Conservation (phyloP, 1,140 invertebrate species). For the Hypsibius dujardini region DNA sequence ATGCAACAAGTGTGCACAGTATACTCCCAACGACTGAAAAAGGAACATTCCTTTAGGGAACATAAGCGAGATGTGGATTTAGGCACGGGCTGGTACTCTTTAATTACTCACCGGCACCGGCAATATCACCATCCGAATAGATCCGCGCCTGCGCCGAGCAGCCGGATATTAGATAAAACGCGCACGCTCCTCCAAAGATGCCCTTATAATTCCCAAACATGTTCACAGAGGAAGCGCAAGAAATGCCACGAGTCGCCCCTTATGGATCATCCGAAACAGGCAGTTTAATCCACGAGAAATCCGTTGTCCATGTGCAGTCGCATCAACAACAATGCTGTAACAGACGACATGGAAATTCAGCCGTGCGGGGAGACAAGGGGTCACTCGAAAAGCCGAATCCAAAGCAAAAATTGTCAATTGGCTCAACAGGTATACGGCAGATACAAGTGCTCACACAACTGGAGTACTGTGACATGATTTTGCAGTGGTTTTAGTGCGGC, state of each 20-base stretch:
- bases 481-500: neutral
- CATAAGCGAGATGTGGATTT: neutral
- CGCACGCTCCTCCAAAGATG: neutral
- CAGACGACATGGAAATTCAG: too few species aligned
- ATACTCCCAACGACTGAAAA: conserved; percentile 14
- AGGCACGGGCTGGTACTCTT: neutral
- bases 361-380: too few species aligned
- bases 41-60: neutral
- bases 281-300: neutral
- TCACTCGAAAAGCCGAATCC: neutral
- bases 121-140: conserved; percentile 12
- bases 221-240: neutral
- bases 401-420: conserved; percentile 1
- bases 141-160: neutral
- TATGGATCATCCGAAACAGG: neutral
- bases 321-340: too few species aligned
- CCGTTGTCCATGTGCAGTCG: neutral
- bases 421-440: neutral
- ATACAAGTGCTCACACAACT: neutral
- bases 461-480: neutral
- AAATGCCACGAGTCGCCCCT: neutral
- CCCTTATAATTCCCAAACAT: neutral
- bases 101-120: conserved; percentile 9
- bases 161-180: too few species aligned
- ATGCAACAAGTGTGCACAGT: neutral